phyloP scores from a whole-genome alignment of 64 coral and sea anemone genomes.

The Montipora efflorescens region DNA sequence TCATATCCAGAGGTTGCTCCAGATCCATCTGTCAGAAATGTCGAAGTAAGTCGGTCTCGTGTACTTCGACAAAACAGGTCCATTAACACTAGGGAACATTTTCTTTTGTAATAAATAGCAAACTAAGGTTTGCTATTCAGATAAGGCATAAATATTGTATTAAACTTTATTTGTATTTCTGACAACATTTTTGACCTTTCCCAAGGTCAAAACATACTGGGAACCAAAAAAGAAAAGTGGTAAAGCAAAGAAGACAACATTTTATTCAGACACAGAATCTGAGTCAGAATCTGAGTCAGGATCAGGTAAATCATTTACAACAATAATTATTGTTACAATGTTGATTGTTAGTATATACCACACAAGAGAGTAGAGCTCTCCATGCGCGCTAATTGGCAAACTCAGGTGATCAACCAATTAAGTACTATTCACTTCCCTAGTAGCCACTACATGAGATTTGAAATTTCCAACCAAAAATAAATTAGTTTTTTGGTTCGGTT shows the following conservation, averaged over 20 bases:
- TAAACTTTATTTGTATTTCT: neutral
- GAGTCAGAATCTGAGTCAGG: slow-evolving; percentile 58
- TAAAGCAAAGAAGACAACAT: slow-evolving; percentile 59
- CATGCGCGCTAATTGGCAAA: no score
- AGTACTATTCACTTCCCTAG: no score
- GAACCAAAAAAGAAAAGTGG: slow-evolving; percentile 34
- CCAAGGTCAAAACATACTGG: slow-evolving; percentile 54
- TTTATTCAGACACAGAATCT: slow-evolving; percentile 69
- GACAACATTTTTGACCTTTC: neutral
- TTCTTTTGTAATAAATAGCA: no score
- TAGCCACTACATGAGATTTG: no score
- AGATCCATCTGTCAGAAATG: slow-evolving; percentile 93
- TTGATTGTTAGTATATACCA: no score
- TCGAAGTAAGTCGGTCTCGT: slow-evolving; percentile 64
- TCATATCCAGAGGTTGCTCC: slow-evolving; percentile 87
- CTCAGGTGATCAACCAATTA: no score
- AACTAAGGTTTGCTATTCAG: no score
- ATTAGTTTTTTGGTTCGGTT: no score
- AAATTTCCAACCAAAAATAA: no score
- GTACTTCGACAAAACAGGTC: neutral
- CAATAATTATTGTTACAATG: no score
- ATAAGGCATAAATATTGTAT: neutral
- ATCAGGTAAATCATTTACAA: slow-evolving; percentile 23
- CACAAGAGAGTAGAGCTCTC: no score
- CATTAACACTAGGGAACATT: no score